Percentiles rank a stretch among this genome's conserved stretches.
phyloP scores from a whole-genome alignment of 2,888 invertebrate genomes.

The Mythimna loreyi region DNA sequence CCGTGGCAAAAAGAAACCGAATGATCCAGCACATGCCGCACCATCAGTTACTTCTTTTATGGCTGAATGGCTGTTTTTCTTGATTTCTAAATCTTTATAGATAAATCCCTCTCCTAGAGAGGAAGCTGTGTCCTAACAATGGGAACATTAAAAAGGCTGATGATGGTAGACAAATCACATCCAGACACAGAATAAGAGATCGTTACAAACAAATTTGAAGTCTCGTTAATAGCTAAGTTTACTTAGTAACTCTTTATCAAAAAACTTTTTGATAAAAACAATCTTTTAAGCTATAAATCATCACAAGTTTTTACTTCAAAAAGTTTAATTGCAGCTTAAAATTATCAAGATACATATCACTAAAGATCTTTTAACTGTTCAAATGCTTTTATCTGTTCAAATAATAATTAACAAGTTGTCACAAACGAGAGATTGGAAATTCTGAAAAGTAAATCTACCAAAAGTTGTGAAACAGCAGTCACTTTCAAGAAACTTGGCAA shows the following conservation, averaged over 20 bases:
- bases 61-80: constrained; percentile 2
- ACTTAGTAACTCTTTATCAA: not conserved
- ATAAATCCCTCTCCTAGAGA: too few relatives aligned
- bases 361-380: constrained; percentile 4
- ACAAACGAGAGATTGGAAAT: constrained; percentile 8
- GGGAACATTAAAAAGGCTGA: too few relatives aligned
- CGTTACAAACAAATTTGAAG: too few relatives aligned
- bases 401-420: constrained; percentile 18
- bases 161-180: too few relatives aligned
- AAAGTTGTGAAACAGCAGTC: constrained; percentile 2
- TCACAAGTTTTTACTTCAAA: not conserved
- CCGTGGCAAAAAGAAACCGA: too few relatives aligned
- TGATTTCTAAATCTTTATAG: too few relatives aligned
- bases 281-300: not conserved
- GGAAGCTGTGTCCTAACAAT: too few relatives aligned
- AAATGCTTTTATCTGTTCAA: constrained; percentile 12
- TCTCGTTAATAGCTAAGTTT: too few relatives aligned
- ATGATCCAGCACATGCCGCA: too few relatives aligned
- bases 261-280: not conserved
- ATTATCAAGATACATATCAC: not conserved
- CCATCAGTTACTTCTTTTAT: not conserved
- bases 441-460: constrained; percentile 12
- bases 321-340: constrained; percentile 8
- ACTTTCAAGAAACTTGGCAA: constrained; percentile 6
- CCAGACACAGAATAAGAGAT: too few relatives aligned